A percentile compares a stretch with the other conserved stretches of the same genome.
These are phyloP conservation scores for Myripristis murdjan DNA, from an alignment of 2,797 vertebrate genomes.

Conservation along the genomic window DNA sequence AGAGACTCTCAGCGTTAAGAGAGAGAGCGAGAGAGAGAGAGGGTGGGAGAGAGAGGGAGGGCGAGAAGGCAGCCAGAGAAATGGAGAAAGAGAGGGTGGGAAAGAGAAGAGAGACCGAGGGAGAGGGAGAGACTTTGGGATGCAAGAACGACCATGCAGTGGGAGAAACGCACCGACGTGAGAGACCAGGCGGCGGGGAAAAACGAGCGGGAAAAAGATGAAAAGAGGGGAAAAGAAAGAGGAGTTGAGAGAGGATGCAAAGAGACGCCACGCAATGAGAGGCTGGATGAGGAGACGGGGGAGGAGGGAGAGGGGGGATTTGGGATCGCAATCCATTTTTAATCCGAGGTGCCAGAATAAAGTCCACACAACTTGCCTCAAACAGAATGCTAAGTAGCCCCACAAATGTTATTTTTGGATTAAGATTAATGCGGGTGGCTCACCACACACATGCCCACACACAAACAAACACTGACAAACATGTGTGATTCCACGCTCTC, in stretches of 20 bases:
- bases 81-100: neutral
- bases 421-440: constrained; percentile 56
- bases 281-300: neutral
- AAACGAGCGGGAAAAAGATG: constrained; percentile 3
- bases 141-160: too few species aligned
- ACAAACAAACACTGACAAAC: constrained; percentile 36
- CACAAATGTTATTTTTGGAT: constrained; percentile 57
- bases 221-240: too few species aligned
- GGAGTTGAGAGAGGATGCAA: neutral
- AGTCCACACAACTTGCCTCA: constrained; percentile 46
- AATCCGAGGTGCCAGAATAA: constrained; percentile 57
- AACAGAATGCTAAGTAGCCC: constrained; percentile 62
- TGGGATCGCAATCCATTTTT: constrained; percentile 60
- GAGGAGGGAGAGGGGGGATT: constrained; percentile 6
- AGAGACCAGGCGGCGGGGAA: constrained; percentile 15
- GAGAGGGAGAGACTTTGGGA: neutral
- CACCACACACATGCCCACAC: constrained; percentile 29
- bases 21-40: constrained; percentile 12
- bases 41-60: neutral
- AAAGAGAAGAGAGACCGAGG: constrained; percentile 24
- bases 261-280: constrained; percentile 1
- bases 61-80: neutral
- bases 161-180: neutral
- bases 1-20: constrained; percentile 25
- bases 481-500: constrained; percentile 38